Evolutionary conservation across 2,113 vertebrate species (phyloP).

Genomic region (Rhinoptilus africanus): DNA sequence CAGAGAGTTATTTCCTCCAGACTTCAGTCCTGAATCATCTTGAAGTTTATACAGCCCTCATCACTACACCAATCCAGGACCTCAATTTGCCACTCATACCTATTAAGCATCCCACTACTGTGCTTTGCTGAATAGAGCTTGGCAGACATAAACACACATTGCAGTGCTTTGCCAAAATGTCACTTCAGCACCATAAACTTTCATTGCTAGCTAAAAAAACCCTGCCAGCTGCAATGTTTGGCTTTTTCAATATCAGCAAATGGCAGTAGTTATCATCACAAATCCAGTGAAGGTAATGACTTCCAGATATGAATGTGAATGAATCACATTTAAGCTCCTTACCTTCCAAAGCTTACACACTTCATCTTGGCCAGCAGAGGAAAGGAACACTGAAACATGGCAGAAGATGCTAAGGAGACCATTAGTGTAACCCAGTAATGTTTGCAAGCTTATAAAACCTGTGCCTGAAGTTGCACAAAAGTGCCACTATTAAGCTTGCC

Average conservation of each 20-base stretch:
- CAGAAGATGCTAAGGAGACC: background rate
- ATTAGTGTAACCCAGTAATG: background rate
- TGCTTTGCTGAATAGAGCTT: background rate
- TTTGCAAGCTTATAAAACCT: background rate
- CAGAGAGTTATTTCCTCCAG: background rate
- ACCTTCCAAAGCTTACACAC: background rate
- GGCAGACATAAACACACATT: background rate
- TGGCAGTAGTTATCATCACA: background rate
- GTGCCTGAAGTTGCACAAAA: background rate
- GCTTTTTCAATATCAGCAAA: background rate
- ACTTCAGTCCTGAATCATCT: background rate
- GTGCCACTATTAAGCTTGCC: background rate
- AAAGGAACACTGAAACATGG: background rate
- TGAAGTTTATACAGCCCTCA: background rate
- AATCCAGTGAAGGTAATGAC: background rate
- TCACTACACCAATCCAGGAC: background rate
- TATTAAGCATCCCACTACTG: background rate
- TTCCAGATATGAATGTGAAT: background rate
- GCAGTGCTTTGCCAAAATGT: background rate
- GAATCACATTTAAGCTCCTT: background rate
- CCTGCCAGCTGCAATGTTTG: background rate
- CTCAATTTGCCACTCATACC: background rate
- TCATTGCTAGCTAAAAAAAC: background rate
- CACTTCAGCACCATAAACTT: background rate
- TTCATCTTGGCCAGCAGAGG: background rate